These are phyloP conservation scores for Mobula hypostoma DNA, from an alignment of 2,113 vertebrate genomes.

Conservation along the genomic window DNA sequence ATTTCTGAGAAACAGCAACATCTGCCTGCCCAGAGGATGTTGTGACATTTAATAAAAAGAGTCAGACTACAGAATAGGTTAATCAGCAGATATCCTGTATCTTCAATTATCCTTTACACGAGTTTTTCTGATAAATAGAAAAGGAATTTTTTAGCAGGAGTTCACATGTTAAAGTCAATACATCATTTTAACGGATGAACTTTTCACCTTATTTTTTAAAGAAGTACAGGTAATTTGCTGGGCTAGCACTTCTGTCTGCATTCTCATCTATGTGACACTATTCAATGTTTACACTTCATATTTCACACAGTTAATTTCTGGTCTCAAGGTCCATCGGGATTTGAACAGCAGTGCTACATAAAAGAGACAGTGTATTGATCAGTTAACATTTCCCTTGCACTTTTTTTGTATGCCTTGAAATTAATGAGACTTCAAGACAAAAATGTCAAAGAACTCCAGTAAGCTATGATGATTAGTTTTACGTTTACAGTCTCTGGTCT, in stretches of 20 bases:
- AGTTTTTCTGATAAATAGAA: slow-evolving; percentile 26
- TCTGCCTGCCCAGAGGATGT: background rate
- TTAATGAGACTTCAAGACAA: slow-evolving; percentile 86
- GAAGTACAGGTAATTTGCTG: slow-evolving; percentile 80
- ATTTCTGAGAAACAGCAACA: background rate
- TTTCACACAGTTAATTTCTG: slow-evolving; percentile 92
- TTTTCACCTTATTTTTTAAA: slow-evolving; percentile 72
- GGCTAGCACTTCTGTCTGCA: slow-evolving; percentile 69
- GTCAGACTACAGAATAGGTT: background rate
- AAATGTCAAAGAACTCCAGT: slow-evolving; percentile 69
- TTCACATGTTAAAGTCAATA: slow-evolving; percentile 51
- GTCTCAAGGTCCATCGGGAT: slow-evolving; percentile 66
- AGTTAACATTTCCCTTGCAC: slow-evolving; percentile 87
- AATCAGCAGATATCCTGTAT: slow-evolving; percentile 1
- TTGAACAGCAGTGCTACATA: slow-evolving; percentile 61
- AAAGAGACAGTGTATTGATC: slow-evolving; percentile 91
- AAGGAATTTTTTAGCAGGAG: background rate
- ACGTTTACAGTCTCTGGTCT: slow-evolving; percentile 29
- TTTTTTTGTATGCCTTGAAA: slow-evolving; percentile 72
- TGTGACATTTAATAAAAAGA: slow-evolving; percentile 32
- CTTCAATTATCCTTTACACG: slow-evolving; percentile 15
- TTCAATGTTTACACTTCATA: slow-evolving; percentile 88
- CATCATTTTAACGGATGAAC: slow-evolving; percentile 70
- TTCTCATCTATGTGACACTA: slow-evolving; percentile 57
- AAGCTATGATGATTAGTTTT: slow-evolving; percentile 32